Evolutionary conservation across 2,113 vertebrate genomes (phyloP).

Genomic region (Tragelaphus imberbis): DNA sequence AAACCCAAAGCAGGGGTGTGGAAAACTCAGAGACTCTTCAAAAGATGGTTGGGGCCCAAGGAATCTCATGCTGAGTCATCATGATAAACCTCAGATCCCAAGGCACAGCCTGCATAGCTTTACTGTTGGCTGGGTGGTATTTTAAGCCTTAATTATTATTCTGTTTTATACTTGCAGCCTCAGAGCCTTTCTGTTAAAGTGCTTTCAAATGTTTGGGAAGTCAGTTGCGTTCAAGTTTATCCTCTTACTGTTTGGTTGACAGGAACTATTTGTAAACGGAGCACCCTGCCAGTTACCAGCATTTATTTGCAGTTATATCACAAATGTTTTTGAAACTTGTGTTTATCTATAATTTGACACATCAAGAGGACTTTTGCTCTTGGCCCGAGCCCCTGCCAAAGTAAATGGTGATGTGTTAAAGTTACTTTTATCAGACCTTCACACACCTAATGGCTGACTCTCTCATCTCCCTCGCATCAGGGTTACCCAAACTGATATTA

Average conservation of each 20-base stretch:
- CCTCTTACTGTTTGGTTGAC: conserved; percentile 76
- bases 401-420: conserved; percentile 76
- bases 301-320: conserved; percentile 78
- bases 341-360: conserved; percentile 82
- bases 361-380: conserved; percentile 76
- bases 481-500: conserved; percentile 62
- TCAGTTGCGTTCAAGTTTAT: conserved; percentile 74
- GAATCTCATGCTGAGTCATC: background rate
- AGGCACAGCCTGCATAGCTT: conserved; percentile 9
- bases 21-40: background rate
- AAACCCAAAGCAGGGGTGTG: background rate
- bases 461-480: conserved; percentile 48
- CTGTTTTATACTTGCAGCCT: conserved; percentile 43
- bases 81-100: conserved; percentile 30
- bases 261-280: conserved; percentile 79
- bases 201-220: conserved; percentile 78
- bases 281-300: conserved; percentile 65
- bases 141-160: conserved; percentile 67
- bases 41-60: background rate
- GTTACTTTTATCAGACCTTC: conserved; percentile 80
- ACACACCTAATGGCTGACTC: conserved; percentile 66
- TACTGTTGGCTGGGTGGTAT: conserved; percentile 67
- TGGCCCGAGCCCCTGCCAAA: conserved; percentile 75
- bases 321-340: conserved; percentile 72
- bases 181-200: conserved; percentile 54